Percentiles rank a stretch among this genome's conserved stretches.
These are phyloP conservation scores for Lochmaea capreae DNA, from an alignment of 2,888 invertebrate species.

Conservation along the genomic window DNA sequence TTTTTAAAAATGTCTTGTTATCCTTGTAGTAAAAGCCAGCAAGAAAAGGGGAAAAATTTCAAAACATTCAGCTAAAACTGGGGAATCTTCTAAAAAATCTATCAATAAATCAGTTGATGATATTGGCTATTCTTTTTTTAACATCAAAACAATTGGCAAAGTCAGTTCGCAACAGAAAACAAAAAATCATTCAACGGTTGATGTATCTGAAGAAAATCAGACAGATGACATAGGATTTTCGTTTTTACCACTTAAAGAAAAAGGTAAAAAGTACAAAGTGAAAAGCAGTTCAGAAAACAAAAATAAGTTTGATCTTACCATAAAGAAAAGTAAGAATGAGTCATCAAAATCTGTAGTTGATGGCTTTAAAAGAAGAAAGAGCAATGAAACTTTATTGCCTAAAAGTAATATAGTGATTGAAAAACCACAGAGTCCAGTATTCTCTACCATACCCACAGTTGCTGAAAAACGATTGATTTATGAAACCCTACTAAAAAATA, in stretches of 20 bases:
- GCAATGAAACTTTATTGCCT: slow-evolving; percentile 17
- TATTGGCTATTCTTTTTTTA: slow-evolving; percentile 46
- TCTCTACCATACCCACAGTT: slow-evolving; percentile 9
- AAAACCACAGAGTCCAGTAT: slow-evolving; percentile 20
- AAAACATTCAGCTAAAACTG: slow-evolving; percentile 19
- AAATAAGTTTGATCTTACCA: slow-evolving; percentile 38
- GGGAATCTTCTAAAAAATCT: slow-evolving; percentile 9
- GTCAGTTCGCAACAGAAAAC: slow-evolving; percentile 19
- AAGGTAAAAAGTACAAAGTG: slow-evolving; percentile 41
- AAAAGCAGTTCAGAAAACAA: slow-evolving; percentile 40
- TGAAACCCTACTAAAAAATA: slow-evolving; percentile 32
- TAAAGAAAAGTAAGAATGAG: slow-evolving; percentile 40
- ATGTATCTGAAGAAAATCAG: slow-evolving; percentile 29
- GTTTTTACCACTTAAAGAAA: slow-evolving; percentile 52
- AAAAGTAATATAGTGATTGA: slow-evolving; percentile 14
- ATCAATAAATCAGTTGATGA: slow-evolving; percentile 33
- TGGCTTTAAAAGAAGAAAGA: slow-evolving; percentile 44
- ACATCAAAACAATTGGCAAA: slow-evolving; percentile 20
- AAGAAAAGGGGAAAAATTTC: slow-evolving; percentile 41
- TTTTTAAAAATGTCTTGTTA: background rate
- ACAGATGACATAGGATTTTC: slow-evolving; percentile 47
- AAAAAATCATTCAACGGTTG: slow-evolving; percentile 30
- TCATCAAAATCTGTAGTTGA: slow-evolving; percentile 48
- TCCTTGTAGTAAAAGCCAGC: slow-evolving; percentile 2
- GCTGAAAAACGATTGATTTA: slow-evolving; percentile 24